Evolutionary conservation across 2,888 invertebrate genomes (phyloP), one percentile per base, ranked within the genome.

Genomic region (Aleiodes testaceus): DNA sequence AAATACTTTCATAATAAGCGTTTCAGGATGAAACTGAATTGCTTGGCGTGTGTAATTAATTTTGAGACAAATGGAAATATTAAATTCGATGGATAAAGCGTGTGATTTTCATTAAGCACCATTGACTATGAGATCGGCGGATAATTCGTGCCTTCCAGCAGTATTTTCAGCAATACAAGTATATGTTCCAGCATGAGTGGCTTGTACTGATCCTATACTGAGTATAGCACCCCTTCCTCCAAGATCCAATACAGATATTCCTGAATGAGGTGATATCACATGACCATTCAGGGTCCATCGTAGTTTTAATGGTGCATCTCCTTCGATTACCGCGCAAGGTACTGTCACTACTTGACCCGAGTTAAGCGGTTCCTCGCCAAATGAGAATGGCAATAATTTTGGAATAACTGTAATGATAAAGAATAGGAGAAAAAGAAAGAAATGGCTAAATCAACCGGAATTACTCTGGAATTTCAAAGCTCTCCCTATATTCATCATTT

Each of bases 161-260:
- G 86, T 82, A 86, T 91, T 92, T 81, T 88, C 88, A 59, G 90
- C 92, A 79, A 89, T 87, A 83, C 92, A 92, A 64, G 91, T 91
- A 83, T 90, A 92, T 79, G 89, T 90, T 70, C 92, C 92, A 66
- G 90, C 90, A 81, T 91, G 91, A 73, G 89, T 86, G 1, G 89
- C 90, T 71, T 89, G 86, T 49, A 90, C 90, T 6, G 89, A 88
- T 83, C 90, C 90, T 79, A 90, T 90, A 82, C 89, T 89, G 69
- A 90, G 81, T 75, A 92, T 91, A 78, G 92, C 92, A 68, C 92
- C 92, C 66, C 92, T 91, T 84, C 91, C 92, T 75, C 91, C 92
- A 77, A 92, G 88, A 79, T 90, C 90, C 81, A 92, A 84, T 68
- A 89, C 87, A 7, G 90, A 88, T 69, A 90, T 88, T 73, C 90